A percentile compares a stretch with the other conserved stretches of the same genome.
Evolutionary conservation across 2,797 vertebrate genomes (phyloP).

Genomic region (Tachyglossus aculeatus): DNA sequence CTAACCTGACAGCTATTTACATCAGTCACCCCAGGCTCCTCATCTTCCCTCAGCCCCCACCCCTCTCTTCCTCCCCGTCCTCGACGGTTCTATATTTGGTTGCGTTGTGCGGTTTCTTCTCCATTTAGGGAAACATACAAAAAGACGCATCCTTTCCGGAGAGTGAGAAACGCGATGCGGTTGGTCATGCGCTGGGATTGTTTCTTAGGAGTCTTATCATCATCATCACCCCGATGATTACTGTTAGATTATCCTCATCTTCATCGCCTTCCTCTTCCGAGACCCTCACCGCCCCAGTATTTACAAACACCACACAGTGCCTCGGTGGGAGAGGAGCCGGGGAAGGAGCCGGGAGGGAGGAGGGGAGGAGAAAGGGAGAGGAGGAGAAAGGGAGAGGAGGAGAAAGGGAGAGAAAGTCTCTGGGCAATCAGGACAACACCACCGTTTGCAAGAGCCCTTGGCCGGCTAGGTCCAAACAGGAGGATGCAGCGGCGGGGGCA

Average conservation of each 20-base stretch:
- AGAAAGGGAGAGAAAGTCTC: not conserved
- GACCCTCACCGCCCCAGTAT: constrained; percentile 76
- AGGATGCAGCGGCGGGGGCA: constrained; percentile 59
- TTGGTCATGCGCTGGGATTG: constrained; percentile 76
- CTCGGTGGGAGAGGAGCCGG: constrained; percentile 54
- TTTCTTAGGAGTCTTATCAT: constrained; percentile 56
- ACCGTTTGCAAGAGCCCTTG: constrained; percentile 77
- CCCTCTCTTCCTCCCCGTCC: constrained; percentile 35
- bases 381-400: constrained; percentile 16
- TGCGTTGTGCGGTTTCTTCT: constrained; percentile 68
- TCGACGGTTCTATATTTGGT: constrained; percentile 61
- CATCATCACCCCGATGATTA: constrained; percentile 63
- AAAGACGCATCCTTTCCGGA: constrained; percentile 66
- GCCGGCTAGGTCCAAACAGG: constrained; percentile 74
- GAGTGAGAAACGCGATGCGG: constrained; percentile 74
- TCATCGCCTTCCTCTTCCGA: constrained; percentile 68
- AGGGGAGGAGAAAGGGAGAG: constrained; percentile 4
- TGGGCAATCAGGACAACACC: constrained; percentile 81
- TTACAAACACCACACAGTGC: constrained; percentile 76
- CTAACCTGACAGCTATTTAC: constrained; percentile 55
- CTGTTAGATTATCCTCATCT: constrained; percentile 56
- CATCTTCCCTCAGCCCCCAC: constrained; percentile 29
- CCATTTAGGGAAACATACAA: constrained; percentile 25
- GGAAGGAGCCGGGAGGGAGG: not conserved
- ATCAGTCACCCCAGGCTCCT: constrained; percentile 50